Percentiles rank a stretch among this genome's conserved stretches.
Evolutionary conservation across 2,888 invertebrate genomes (phyloP).

Genomic region (Heliconius ethilla): DNA sequence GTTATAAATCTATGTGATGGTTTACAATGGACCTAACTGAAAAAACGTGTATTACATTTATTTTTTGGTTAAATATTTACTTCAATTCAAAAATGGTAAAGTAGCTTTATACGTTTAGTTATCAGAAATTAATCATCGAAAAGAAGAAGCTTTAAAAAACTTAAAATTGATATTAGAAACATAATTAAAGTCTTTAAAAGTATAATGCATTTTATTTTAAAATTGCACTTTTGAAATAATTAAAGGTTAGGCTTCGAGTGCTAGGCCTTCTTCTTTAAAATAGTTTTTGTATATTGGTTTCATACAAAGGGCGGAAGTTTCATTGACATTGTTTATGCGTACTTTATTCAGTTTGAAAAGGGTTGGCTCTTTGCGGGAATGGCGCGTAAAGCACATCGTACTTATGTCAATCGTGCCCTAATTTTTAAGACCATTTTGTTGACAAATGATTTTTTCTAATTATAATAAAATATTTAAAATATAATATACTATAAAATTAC

Average conservation of each 20-base stretch:
- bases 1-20: background rate
- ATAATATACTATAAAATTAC: background rate
- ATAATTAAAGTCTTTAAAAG: background rate
- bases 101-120: background rate
- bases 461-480: background rate
- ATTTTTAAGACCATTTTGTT: slow-evolving; percentile 21
- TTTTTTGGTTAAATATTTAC: background rate
- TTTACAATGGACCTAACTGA: background rate
- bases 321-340: slow-evolving; percentile 23
- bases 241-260: background rate
- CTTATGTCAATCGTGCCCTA: slow-evolving; percentile 33
- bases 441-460: background rate
- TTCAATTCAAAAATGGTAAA: background rate
- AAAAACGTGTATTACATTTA: background rate
- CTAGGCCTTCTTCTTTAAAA: background rate
- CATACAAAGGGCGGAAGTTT: slow-evolving; percentile 17
- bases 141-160: background rate
- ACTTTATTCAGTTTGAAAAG: slow-evolving; percentile 34
- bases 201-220: background rate
- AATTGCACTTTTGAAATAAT: background rate
- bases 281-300: slow-evolving; percentile 2
- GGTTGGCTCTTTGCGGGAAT: slow-evolving; percentile 34
- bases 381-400: slow-evolving; percentile 35
- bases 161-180: background rate
- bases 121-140: background rate